These are phyloP conservation scores for Thymelicus lineola DNA, from an alignment of 2,888 invertebrate species.

Conservation along the genomic window DNA sequence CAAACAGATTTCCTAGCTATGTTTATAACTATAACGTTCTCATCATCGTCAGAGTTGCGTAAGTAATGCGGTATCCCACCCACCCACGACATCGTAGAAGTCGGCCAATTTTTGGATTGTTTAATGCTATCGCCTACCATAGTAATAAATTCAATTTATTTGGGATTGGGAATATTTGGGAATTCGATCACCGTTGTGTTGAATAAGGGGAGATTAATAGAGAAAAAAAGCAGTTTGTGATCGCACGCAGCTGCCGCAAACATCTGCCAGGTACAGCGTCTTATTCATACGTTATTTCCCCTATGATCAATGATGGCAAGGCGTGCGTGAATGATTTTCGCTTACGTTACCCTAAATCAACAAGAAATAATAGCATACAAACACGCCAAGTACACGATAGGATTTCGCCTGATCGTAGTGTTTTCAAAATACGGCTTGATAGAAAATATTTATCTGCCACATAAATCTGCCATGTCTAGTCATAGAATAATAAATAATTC, in stretches of 20 bases:
- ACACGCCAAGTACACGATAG: no score
- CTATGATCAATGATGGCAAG: slow-evolving; percentile 21
- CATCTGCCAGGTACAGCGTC: slow-evolving; percentile 53
- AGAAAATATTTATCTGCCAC: no score
- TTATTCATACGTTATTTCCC: slow-evolving; percentile 10
- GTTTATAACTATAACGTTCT: slow-evolving; percentile 23
- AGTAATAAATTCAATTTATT: background rate
- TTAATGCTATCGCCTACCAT: background rate
- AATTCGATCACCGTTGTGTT: slow-evolving; percentile 13
- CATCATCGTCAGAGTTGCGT: slow-evolving; percentile 32
- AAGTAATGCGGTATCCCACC: slow-evolving; percentile 29
- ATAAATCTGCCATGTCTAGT: no score
- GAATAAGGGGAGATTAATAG: slow-evolving; percentile 23
- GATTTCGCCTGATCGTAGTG: no score
- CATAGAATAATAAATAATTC: no score
- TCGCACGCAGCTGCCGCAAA: slow-evolving; percentile 44
- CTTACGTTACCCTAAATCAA: background rate
- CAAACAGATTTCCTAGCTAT: slow-evolving; percentile 19
- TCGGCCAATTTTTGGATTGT: slow-evolving; percentile 26
- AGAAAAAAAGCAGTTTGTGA: slow-evolving; percentile 28
- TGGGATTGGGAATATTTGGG: background rate
- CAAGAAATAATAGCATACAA: background rate
- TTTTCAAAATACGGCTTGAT: no score
- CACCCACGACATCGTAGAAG: slow-evolving; percentile 17
- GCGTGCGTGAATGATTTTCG: slow-evolving; percentile 1